Conservation (phyloP, 2,888 invertebrate species). For the Apotomis betuletana region DNA sequence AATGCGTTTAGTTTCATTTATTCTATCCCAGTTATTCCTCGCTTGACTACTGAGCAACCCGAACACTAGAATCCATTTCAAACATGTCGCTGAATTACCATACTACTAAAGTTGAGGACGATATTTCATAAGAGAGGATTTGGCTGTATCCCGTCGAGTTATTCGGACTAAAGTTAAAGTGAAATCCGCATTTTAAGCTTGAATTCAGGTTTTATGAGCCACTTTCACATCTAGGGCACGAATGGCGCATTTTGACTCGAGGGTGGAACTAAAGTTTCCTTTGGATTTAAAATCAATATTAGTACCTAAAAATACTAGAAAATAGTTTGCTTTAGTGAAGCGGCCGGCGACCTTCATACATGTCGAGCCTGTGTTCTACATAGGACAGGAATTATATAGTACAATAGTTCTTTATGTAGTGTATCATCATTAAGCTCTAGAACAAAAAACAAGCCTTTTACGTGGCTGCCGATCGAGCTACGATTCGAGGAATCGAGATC, state of each 20-base stretch:
- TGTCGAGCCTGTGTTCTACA: too few relatives aligned
- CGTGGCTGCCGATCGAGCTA: too few relatives aligned
- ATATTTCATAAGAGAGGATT: neutral
- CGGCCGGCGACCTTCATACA: conserved; percentile 5
- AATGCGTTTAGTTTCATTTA: neutral
- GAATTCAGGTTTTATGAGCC: neutral
- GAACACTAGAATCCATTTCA: neutral
- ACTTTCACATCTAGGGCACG: conserved; percentile 16
- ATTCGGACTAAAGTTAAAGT: neutral
- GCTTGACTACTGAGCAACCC: neutral
- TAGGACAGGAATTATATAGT: too few relatives aligned
- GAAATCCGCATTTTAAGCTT: neutral
- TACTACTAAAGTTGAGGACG: neutral
- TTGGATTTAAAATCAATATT: conserved; percentile 22
- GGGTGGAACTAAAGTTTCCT: neutral
- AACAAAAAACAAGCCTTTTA: too few relatives aligned
- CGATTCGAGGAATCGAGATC: too few relatives aligned
- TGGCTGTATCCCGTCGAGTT: neutral
- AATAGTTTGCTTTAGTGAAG: conserved; percentile 4
- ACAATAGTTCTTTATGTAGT: too few relatives aligned
- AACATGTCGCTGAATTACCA: conserved; percentile 9
- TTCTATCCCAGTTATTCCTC: neutral
- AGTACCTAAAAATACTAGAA: conserved; percentile 21
- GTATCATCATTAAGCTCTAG: too few relatives aligned
- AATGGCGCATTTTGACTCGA: conserved; percentile 19